A percentile compares a stretch with the other conserved stretches of the same genome.
phyloP scores from a whole-genome alignment of 92 coral and sea anemone genomes.

The Blastomussa wellsi region DNA sequence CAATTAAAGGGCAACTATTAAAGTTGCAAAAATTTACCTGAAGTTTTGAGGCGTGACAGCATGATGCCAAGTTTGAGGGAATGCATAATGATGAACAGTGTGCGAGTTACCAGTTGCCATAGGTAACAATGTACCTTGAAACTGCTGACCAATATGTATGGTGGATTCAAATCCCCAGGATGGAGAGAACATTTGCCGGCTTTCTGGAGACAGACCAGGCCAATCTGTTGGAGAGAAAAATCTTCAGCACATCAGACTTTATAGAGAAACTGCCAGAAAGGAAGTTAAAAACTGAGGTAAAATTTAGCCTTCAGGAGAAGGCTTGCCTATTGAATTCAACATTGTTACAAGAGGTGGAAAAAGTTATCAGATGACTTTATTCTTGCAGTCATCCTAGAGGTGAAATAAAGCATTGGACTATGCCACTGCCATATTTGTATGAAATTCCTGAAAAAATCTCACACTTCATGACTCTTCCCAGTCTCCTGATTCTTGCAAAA shows the following conservation, averaged over 20 bases:
- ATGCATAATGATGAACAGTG: slow-evolving; percentile 22
- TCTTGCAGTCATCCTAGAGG: slow-evolving; percentile 4
- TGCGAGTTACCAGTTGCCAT: slow-evolving; percentile 19
- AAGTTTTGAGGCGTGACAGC: slow-evolving; percentile 38
- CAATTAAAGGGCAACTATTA: neutral
- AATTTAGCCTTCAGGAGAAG: too few species aligned
- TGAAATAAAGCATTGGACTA: neutral
- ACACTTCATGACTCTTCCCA: too few species aligned
- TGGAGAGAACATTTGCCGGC: slow-evolving; percentile 25
- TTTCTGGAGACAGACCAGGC: slow-evolving; percentile 63
- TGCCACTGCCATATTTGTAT: neutral
- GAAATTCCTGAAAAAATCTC: too few species aligned
- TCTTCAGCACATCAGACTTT: neutral
- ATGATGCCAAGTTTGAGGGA: slow-evolving; percentile 37
- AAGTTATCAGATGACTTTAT: too few species aligned
- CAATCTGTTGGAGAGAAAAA: slow-evolving; percentile 38
- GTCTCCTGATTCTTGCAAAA: too few species aligned
- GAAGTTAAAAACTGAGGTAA: neutral
- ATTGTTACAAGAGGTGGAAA: too few species aligned
- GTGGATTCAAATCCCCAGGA: slow-evolving; percentile 56
- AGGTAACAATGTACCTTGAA: slow-evolving; percentile 37
- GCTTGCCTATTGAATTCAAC: too few species aligned
- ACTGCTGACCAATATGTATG: slow-evolving; percentile 49
- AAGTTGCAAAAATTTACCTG: slow-evolving; percentile 10
- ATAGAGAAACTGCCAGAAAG: neutral